Base-by-base conservation (phyloP, 1,140 invertebrate genomes). In the Hypothenemus hampei region DNA sequence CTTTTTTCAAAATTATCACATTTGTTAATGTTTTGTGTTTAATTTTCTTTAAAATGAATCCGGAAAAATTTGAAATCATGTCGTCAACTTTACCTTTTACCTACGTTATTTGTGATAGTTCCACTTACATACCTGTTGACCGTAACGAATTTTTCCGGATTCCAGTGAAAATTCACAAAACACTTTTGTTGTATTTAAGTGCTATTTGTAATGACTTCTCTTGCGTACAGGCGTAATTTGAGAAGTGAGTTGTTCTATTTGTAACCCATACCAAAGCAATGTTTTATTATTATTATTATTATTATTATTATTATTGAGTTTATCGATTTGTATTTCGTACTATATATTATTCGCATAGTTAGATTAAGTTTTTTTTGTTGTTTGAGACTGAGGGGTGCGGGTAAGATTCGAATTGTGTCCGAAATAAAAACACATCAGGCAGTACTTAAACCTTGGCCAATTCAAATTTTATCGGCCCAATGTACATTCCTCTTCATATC, bases 221-320 rank as follows among this genome's bases (percentile, higher is more conserved):
- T 37, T 8, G 16, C 15, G 35, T 16, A 37, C 13, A 37, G 15
- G n/a, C 11, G 11, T 37, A 3, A 15, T 1, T 7, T 15, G n/a
- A 16, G 35, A 10, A 37, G 22, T 23, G 20, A 19, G 21, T 41
- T 45, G 41, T 54, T 41, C 51, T 54, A n/a, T 43, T 63, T 66
- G 69, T 70, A 72, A 72, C 70, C 64, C 67, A 72, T 72, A 72
- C 70, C 70, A 72, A 72, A 72, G 70, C 70, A 69, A 69, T 70
- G 69, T 69, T 68, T 69, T 54, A 31, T 58, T 58, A 61, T 53
- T 60, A 58, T 66, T 54, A 57, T 63, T 65, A 63, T 61, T 67
- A 65, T 64, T 65, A 68, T 65, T 61, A 49, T 58, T 62, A 51
- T 37, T 59, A 64, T 67, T 65, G 62, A 65, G 59, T 66, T 68